Base-by-base conservation (phyloP, 2,113 vertebrate genomes). In the Ovis aries region DNA sequence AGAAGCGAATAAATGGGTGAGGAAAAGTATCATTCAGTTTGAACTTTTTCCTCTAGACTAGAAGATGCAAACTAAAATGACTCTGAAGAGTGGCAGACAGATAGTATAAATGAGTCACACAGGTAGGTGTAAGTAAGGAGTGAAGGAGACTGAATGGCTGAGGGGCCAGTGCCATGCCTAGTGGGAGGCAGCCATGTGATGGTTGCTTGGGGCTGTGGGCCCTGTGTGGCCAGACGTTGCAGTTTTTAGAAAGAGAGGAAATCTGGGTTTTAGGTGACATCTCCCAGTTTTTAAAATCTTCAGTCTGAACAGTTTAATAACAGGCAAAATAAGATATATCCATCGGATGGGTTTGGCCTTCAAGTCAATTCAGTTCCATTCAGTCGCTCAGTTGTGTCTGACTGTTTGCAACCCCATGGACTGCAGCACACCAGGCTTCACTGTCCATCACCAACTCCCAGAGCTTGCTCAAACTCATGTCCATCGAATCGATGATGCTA, bases 191-290 rank as follows among this genome's bases (percentile, higher is more conserved):
- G n/a, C 19, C 52, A 50, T 36, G 59, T 50, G 50, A 9, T 31
- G 52, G 43, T 74, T 90, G 33, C 31, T 27, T 1, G 5, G 16
- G 16, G 80, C 17, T 77, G 6, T 85, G 36, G 15, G 14, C 11
- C 43, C 40, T 92, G 14, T 62, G 29, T 80, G 60, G 15, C 33
- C 82, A 78, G 36, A 82, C 45, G 29, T 57, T 87, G 25, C 10
- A 59, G 8, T 84, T 77, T 88, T n/a, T 45, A 4, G 62, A 94
- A 57, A 13, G 29, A 88, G 77, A 97, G 71, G 48, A 95, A 86
- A 71, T 50, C n/a, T 89, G 9, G 17, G 36, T 95, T 94, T 95
- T 91, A 81, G 89, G 19, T 89, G 77, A 53, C 27, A 86, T 62
- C 13, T 53, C 12, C 33, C 31, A 57, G 11, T 77, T 94, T 89